Evolutionary conservation across 2,888 invertebrate species (phyloP), one percentile per base, ranked within the genome.

Genomic region (Phaonia tiefii): DNA sequence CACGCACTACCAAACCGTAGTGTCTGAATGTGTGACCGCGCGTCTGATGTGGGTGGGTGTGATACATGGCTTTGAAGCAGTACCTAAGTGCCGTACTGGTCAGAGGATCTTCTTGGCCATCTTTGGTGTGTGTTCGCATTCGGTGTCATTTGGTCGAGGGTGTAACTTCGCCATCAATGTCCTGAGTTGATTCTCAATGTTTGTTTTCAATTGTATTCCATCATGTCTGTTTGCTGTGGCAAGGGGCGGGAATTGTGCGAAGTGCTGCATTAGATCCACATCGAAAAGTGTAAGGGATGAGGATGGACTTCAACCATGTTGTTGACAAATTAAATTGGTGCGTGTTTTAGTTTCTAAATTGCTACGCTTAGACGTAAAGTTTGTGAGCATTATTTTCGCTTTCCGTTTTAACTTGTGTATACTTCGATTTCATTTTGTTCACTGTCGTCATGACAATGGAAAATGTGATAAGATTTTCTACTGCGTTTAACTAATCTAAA

Each of bases 271-370:
- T n/a, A n/a, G n/a, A n/a, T n/a, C n/a, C n/a, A n/a, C n/a, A n/a
- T n/a, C n/a, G n/a, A n/a, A n/a, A n/a, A n/a, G n/a, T n/a, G n/a
- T 11, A 60, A 7, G n/a, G 20, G n/a, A 8, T 13, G 56, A 26
- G 22, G 13, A 17, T 11, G 56, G 26, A 58, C 31, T n/a, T 26
- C 39, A 22, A 63, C 60, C 39, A 60, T 42, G 75, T 67, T 78
- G 78, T 78, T 81, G 81, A 81, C 81, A 81, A 78, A 81, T 81
- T 81, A 81, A 81, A 81, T 81, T 81, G 81, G 81, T 81, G 81
- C 81, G 81, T 81, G 81, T 73, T 81, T 72, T 75, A 81, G 81
- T 78, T 81, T 81, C 75, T 49, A 78, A 81, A 76, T 49, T 65
- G 69, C 54, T 31, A 70, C 49, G 49, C 39, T 22, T 25, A 31